Evolutionary conservation across 2,113 vertebrate genomes (phyloP).

Genomic region (Actenoides hombroni): DNA sequence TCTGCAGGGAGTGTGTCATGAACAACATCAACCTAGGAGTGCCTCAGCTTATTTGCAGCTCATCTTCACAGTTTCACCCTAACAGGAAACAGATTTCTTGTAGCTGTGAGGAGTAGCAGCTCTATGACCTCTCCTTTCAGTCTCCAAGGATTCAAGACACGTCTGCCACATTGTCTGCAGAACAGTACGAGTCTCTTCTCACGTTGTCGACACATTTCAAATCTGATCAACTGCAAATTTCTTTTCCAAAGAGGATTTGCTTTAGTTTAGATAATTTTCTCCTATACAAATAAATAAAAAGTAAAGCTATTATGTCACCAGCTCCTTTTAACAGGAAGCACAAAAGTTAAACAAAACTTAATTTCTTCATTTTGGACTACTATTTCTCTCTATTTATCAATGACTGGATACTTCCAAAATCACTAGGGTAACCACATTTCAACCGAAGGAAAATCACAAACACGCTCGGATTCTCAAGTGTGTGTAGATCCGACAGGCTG

Average conservation of each 20-base stretch:
- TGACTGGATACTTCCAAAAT: neutral
- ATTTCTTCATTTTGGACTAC: neutral
- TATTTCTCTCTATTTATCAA: neutral
- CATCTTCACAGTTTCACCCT: neutral
- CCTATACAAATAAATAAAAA: slow-evolving; percentile 45
- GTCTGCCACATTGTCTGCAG: slow-evolving; percentile 50
- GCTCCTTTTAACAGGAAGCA: slow-evolving; percentile 50
- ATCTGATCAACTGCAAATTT: slow-evolving; percentile 31
- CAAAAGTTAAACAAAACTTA: neutral
- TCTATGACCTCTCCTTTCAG: slow-evolving; percentile 52
- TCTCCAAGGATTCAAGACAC: slow-evolving; percentile 56
- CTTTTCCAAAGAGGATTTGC: slow-evolving; percentile 37
- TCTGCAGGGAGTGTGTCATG: neutral
- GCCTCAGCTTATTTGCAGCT: neutral
- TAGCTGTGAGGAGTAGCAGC: slow-evolving; percentile 24
- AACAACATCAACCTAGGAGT: neutral
- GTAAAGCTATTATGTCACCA: neutral
- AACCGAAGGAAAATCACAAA: neutral
- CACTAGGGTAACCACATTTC: neutral
- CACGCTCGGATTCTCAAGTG: slow-evolving; percentile 7
- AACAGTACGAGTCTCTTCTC: slow-evolving; percentile 49
- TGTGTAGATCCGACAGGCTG: neutral
- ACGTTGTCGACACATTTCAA: slow-evolving; percentile 49
- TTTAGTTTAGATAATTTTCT: slow-evolving; percentile 47
- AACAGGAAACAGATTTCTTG: slow-evolving; percentile 58